A percentile compares a stretch with the other conserved stretches of the same genome.
Evolutionary conservation across 1,140 invertebrate species (phyloP).

Genomic region (Monomorium pharaonis): DNA sequence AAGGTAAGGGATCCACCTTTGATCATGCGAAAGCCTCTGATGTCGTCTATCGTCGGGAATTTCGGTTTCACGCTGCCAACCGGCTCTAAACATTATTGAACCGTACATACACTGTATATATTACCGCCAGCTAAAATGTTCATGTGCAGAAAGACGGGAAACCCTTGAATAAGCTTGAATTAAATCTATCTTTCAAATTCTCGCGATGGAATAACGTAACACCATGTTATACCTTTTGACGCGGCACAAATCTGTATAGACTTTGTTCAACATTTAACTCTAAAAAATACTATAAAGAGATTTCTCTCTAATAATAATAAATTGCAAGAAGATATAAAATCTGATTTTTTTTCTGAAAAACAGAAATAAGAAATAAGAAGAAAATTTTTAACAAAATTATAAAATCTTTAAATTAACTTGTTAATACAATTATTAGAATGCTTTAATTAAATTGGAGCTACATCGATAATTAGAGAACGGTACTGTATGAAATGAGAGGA

Average conservation of each 20-base stretch:
- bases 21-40: slow-evolving; percentile 74
- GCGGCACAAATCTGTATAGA: not conserved
- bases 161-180: slow-evolving; percentile 50
- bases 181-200: not conserved
- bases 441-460: not conserved
- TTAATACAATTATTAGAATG: not conserved
- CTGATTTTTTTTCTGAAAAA: no score
- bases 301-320: not conserved
- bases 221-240: not conserved
- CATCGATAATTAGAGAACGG: not conserved
- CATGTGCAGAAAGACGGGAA: slow-evolving; percentile 16
- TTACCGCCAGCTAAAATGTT: not conserved
- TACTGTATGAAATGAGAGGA: not conserved
- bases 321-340: not conserved
- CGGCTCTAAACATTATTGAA: slow-evolving; percentile 86
- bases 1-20: slow-evolving; percentile 87
- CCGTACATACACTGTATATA: not conserved
- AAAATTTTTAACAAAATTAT: not conserved
- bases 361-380: not conserved
- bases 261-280: not conserved
- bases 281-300: not conserved
- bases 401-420: not conserved
- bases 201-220: not conserved
- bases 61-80: slow-evolving; percentile 89
- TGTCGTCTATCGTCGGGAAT: slow-evolving; percentile 88